Percentiles rank a stretch among this genome's conserved stretches.
phyloP scores from a whole-genome alignment of 1,140 invertebrate genomes.

The Glomeris maerens region DNA sequence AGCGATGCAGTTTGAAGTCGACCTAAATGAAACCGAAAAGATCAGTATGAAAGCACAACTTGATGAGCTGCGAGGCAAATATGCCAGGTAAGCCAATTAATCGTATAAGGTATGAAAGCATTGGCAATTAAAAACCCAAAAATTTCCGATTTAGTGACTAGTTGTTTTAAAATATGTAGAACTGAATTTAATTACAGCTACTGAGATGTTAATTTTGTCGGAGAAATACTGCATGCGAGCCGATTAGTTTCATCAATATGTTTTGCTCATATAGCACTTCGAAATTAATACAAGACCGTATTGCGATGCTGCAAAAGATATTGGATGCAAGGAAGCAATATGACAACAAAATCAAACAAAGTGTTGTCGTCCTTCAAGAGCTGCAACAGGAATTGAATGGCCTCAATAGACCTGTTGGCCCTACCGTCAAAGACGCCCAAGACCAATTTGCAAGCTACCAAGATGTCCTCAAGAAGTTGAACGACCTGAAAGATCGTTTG shows the following conservation, averaged over 20 bases:
- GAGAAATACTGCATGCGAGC: no score
- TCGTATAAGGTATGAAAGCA: no score
- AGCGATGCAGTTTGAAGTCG: slow-evolving; percentile 60
- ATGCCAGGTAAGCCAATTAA: slow-evolving; percentile 31
- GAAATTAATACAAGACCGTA: slow-evolving; percentile 42
- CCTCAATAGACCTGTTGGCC: slow-evolving; percentile 68
- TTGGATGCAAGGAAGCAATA: slow-evolving; percentile 56
- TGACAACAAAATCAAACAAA: slow-evolving; percentile 61
- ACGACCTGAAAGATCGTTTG: slow-evolving; percentile 60
- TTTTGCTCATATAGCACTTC: background rate
- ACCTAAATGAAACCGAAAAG: slow-evolving; percentile 69
- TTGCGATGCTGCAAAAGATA: slow-evolving; percentile 41
- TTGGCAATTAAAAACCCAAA: no score
- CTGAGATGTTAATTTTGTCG: no score
- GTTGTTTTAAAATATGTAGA: no score
- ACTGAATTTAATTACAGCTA: no score
- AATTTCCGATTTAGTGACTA: no score
- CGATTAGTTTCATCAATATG: background rate
- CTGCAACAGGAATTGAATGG: slow-evolving; percentile 69
- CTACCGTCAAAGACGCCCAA: slow-evolving; percentile 36
- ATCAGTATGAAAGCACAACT: slow-evolving; percentile 61
- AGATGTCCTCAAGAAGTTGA: slow-evolving; percentile 55
- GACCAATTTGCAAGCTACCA: slow-evolving; percentile 21
- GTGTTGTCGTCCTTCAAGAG: slow-evolving; percentile 57
- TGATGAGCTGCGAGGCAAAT: slow-evolving; percentile 57